Percentiles rank a stretch among this genome's conserved stretches.
phyloP scores from a whole-genome alignment of 2,797 vertebrate genomes.

The Stomatorhinus walkeri region DNA sequence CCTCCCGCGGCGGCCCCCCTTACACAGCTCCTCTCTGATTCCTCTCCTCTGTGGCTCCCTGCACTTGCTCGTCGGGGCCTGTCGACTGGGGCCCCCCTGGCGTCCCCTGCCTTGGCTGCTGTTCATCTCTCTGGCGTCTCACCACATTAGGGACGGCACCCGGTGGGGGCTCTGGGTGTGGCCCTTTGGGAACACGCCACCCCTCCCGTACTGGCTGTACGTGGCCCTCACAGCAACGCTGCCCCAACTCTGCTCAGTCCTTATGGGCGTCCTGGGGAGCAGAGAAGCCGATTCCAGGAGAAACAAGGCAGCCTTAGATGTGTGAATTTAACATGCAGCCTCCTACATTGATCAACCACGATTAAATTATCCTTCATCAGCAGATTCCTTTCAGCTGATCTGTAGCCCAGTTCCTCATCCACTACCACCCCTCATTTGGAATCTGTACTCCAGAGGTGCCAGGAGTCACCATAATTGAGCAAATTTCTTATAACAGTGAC shows the following conservation, averaged over 20 bases:
- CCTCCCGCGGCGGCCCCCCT: slow-evolving; percentile 78
- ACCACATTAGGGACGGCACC: slow-evolving; percentile 84
- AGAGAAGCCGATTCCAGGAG: slow-evolving; percentile 85
- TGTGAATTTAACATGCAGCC: slow-evolving; percentile 51
- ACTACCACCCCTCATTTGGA: not conserved
- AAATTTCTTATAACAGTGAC: not conserved
- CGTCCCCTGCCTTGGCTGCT: slow-evolving; percentile 95
- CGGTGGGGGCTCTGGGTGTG: slow-evolving; percentile 91
- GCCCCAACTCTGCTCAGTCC: slow-evolving; percentile 83
- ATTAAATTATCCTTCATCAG: not conserved
- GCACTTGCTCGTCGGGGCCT: slow-evolving; percentile 77
- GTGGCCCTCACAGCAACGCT: slow-evolving; percentile 81
- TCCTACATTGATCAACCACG: not conserved
- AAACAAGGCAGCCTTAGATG: slow-evolving; percentile 71
- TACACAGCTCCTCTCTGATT: slow-evolving; percentile 89
- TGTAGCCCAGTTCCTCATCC: not conserved
- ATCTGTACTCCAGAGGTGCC: not conserved
- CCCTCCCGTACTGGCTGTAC: slow-evolving; percentile 89
- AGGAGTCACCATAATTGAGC: not conserved
- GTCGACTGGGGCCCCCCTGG: slow-evolving; percentile 86
- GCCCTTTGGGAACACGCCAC: slow-evolving; percentile 84
- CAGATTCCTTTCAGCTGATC: not conserved
- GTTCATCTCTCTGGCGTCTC: slow-evolving; percentile 85
- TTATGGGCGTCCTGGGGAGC: slow-evolving; percentile 90
- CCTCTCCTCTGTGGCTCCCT: slow-evolving; percentile 74